Evolutionary conservation across 2,797 vertebrate genomes (phyloP).

Genomic region (Neostethus bicornis): DNA sequence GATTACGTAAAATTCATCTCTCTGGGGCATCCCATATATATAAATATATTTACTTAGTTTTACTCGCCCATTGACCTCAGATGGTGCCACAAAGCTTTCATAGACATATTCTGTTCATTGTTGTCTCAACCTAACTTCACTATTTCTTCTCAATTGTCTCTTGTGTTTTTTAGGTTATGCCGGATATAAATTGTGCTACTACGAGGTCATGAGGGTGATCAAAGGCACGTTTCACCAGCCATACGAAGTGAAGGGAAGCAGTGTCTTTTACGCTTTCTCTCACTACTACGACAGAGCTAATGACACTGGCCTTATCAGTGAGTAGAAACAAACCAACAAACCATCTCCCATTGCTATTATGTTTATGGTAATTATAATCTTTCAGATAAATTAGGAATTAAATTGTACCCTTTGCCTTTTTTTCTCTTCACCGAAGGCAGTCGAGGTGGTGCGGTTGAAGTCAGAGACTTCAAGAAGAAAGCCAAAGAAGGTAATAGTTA

Average conservation of each 20-base stretch:
- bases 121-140: conserved; percentile 23
- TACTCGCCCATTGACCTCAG: conserved; percentile 50
- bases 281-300: conserved; percentile 95
- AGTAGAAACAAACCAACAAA: conserved; percentile 56
- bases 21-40: conserved; percentile 69
- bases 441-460: conserved; percentile 88
- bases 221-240: conserved; percentile 92
- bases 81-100: conserved; percentile 22
- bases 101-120: conserved; percentile 29
- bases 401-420: conserved; percentile 55
- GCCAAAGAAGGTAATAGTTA: conserved; percentile 91
- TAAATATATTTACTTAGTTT: conserved; percentile 49
- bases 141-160: conserved; percentile 23
- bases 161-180: conserved; percentile 87
- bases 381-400: conserved; percentile 34
- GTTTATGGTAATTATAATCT: conserved; percentile 42
- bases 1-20: conserved; percentile 60
- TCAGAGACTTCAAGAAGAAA: conserved; percentile 94
- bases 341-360: conserved; percentile 35
- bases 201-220: conserved; percentile 90
- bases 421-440: conserved; percentile 82
- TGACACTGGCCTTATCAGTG: conserved; percentile 92
- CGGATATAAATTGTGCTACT: conserved; percentile 93
- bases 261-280: conserved; percentile 96
- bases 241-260: conserved; percentile 88